These are phyloP conservation scores for Melitaea cinxia DNA, from an alignment of 1,140 invertebrate species.

Conservation along the genomic window DNA sequence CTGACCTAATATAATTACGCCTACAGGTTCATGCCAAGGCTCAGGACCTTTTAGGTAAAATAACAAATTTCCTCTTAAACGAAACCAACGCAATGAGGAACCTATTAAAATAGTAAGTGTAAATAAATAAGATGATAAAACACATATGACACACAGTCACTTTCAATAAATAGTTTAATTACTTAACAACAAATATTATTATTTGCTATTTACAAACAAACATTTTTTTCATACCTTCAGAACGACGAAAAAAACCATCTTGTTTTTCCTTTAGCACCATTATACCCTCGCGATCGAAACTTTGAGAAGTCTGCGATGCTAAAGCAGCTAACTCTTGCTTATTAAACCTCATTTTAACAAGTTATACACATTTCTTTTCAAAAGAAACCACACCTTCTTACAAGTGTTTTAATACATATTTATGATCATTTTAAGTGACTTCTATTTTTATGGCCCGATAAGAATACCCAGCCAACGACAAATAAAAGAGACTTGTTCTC, in stretches of 20 bases:
- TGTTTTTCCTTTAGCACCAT: slow-evolving; percentile 92
- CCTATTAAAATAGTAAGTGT: slow-evolving; percentile 80
- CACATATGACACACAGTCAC: too few species aligned
- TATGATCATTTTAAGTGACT: slow-evolving; percentile 6
- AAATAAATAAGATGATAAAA: slow-evolving; percentile 11
- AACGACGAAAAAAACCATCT: slow-evolving; percentile 94
- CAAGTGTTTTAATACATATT: slow-evolving; percentile 11
- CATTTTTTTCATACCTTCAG: slow-evolving; percentile 96
- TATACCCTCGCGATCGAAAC: slow-evolving; percentile 96
- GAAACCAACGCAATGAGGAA: slow-evolving; percentile 93
- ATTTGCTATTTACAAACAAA: too few species aligned
- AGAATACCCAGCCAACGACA: background rate
- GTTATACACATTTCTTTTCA: slow-evolving; percentile 37
- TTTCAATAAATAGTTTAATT: too few species aligned
- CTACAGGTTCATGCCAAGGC: slow-evolving; percentile 92
- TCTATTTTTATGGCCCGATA: background rate
- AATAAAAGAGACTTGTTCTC: background rate
- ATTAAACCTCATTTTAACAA: slow-evolving; percentile 92
- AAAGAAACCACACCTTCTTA: slow-evolving; percentile 41
- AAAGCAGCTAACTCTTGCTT: slow-evolving; percentile 92
- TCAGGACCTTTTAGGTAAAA: slow-evolving; percentile 97
- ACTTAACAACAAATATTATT: too few species aligned
- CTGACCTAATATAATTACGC: slow-evolving; percentile 93
- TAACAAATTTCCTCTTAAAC: slow-evolving; percentile 94
- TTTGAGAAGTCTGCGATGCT: slow-evolving; percentile 92